Base-by-base conservation (phyloP, 2,113 vertebrate genomes). In the Brachypodius melanocephalos region DNA sequence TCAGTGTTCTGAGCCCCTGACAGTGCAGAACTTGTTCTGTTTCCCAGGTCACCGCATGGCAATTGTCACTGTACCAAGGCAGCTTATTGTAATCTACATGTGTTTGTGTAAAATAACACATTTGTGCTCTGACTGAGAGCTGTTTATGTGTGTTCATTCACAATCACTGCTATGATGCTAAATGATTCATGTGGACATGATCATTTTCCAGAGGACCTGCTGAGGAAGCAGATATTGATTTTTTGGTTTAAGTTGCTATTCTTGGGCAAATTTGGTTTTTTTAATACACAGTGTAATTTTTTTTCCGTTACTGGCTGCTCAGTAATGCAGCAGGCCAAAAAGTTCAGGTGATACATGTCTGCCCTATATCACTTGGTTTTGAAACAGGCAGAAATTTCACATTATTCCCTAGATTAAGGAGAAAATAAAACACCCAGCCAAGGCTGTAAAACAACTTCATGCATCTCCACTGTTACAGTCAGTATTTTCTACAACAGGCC, bases 201-300 rank as follows among this genome's bases (percentile, higher is more conserved):
- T 71, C 59, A 12, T 49, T 87, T 95, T 90, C 69, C 32, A 78
- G 73, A 89, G 79, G 75, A 84, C 20, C 22, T 9, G 1, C 69
- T 85, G 74, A 90, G 49, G 82, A 94, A 90, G 88, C 73, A 91
- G 92, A 89, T 93, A 48, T 0, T 92, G 54, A 76, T 83, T 88
- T 92, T 95, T 82, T 77, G n/a, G 31, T 85, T 83, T 71, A 80
- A 32, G n/a, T 78, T 43, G 14, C 66, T 84, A 36, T 68, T 93
- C 26, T 24, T 71, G 34, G 21, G 24, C 29, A 83, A 22, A 29
- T n/a, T 76, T 68, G 52, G 5, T 1, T 5, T 69, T 88, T 74
- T 72, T 31, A 69, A 59, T 19, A 18, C 28, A 16, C 40, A 40
- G 34, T 59, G 13, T 45, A 17, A 42, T 58, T 43, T 66, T 55